Evolutionary conservation across 2,888 invertebrate species (phyloP), one percentile per base, ranked within the genome.

Genomic region (Phlogophora meticulosa): DNA sequence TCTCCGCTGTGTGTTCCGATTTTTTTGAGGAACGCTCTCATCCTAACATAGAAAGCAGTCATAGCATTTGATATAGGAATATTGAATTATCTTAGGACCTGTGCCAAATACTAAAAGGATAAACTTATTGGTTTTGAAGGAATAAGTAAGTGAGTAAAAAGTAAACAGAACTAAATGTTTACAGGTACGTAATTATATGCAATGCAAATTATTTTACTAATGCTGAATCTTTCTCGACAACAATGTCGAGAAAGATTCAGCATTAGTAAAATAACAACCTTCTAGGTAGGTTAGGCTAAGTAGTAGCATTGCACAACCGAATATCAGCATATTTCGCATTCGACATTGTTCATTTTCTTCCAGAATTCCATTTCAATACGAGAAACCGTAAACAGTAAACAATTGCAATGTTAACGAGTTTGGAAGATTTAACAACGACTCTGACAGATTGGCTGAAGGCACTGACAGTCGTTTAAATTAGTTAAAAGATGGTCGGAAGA

Each of bases 401-500:
- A 58, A 32, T 49, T 40, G 49, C 13, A 15, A 52, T 28, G 20
- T 32, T 9, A 61, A 40, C 45, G 32, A 69, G 38, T 60, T 48
- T 15, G 28, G 28, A 63, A 61, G 17, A 67, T 67, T 64, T 52
- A 57, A 67, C 70, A 66, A 62, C 13, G 22, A 20, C 22, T 9
- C 38, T 56, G 65, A 68, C 68, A 74, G 63, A 59, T 64, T 62
- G 58, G 52, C 45, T 55, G 45, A 34, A 36, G 20, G 38, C 13
- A 40, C 43, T 60, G 67, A 61, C 53, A 65, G 64, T 53, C 56
- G 72, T 61, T 72, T 51, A 67, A 72, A 80, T 69, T 66, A 38
- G 60, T 70, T 70, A 43, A 75, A 55, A 72, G 58, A 32, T 46
- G 17, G 28, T 15, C 42, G 59, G 59, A 49, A 70, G 42, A 69